Evolutionary conservation across 2,113 vertebrate genomes (phyloP).

Genomic region (Lates calcarifer): DNA sequence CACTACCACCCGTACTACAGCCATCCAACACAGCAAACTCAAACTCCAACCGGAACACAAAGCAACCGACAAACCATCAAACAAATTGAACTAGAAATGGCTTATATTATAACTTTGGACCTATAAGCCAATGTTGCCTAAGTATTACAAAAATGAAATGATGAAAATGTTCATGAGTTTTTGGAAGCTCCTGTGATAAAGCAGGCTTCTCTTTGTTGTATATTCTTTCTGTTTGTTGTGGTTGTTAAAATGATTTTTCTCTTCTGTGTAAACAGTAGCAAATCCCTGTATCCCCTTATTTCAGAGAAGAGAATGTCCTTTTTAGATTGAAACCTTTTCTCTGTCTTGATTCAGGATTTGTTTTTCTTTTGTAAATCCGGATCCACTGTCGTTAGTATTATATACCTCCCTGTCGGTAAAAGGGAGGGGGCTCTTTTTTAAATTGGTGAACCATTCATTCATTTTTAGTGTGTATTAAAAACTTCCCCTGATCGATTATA

Average conservation of each 20-base stretch:
- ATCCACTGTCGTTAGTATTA: constrained; percentile 88
- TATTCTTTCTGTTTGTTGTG: constrained; percentile 86
- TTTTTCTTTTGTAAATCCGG: constrained; percentile 87
- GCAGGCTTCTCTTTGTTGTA: constrained; percentile 86
- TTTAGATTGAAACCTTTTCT: constrained; percentile 85
- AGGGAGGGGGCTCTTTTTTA: constrained; percentile 86
- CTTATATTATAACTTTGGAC: constrained; percentile 99
- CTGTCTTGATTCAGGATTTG: constrained; percentile 87
- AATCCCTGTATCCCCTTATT: constrained; percentile 82
- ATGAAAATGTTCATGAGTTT: constrained; percentile 93
- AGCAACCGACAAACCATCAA: constrained; percentile 86
- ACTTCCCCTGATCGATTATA: constrained; percentile 86
- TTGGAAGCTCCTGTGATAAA: constrained; percentile 82
- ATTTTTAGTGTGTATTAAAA: constrained; percentile 92
- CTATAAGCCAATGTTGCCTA: constrained; percentile 99
- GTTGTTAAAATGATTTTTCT: constrained; percentile 93
- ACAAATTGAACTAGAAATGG: constrained; percentile 97
- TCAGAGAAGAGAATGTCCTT: constrained; percentile 87
- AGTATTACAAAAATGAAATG: constrained; percentile 97
- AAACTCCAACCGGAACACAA: constrained; percentile 90
- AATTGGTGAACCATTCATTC: constrained; percentile 88
- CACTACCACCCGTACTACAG: constrained; percentile 85
- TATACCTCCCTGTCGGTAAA: constrained; percentile 80
- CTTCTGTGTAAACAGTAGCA: constrained; percentile 99
- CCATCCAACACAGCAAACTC: constrained; percentile 90